Conservation (phyloP, 2,113 vertebrate genomes). For the Mastomys coucha region DNA sequence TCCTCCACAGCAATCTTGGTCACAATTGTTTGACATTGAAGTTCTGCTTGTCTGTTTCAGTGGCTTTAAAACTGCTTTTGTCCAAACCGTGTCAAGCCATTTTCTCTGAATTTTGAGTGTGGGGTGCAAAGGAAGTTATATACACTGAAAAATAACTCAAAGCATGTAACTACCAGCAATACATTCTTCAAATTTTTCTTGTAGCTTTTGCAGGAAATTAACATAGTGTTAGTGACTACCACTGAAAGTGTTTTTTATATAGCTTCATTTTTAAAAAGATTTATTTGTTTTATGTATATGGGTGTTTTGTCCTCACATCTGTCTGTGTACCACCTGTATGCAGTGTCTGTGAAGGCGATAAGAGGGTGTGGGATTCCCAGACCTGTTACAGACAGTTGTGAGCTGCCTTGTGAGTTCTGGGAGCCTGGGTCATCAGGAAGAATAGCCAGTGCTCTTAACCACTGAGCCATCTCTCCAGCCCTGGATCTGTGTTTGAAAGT, state of each 20-base stretch:
- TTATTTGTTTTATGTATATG: neutral
- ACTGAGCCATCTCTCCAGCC: neutral
- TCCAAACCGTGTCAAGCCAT: neutral
- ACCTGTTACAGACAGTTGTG: neutral
- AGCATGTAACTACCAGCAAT: neutral
- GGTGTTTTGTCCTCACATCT: neutral
- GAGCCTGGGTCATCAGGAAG: neutral
- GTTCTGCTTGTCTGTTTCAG: neutral
- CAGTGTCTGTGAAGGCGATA: neutral
- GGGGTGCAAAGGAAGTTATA: neutral
- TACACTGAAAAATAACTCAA: neutral
- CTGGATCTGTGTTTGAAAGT: neutral
- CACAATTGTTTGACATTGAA: constrained; percentile 7
- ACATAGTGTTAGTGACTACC: neutral
- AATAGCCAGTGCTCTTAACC: neutral
- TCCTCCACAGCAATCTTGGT: neutral
- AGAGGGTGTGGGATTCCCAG: neutral
- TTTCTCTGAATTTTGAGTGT: neutral
- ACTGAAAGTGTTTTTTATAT: neutral
- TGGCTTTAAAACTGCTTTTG: neutral
- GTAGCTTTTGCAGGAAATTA: neutral
- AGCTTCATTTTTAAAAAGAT: neutral
- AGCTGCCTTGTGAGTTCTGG: neutral
- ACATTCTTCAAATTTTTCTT: neutral
- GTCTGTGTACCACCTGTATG: neutral